phyloP scores from a whole-genome alignment of 1,140 invertebrate genomes.

The Bactericera cockerelli region DNA sequence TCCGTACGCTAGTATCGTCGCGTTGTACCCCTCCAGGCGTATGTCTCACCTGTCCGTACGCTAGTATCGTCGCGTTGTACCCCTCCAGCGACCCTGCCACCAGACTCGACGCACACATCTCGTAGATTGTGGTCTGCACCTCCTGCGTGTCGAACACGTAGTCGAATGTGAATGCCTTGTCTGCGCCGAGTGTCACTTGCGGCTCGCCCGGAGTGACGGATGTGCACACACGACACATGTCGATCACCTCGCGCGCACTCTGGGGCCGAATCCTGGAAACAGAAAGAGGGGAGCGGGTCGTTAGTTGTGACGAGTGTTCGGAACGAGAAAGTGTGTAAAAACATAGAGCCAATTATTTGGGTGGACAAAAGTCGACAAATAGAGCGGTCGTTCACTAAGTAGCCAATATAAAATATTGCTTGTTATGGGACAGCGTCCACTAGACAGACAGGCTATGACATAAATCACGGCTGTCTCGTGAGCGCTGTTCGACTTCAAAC shows the following conservation, averaged over 20 bases:
- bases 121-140: constrained; percentile 70
- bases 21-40: too few species aligned
- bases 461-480: too few species aligned
- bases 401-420: too few species aligned
- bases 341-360: too few species aligned
- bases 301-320: too few species aligned
- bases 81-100: constrained; percentile 79
- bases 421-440: too few species aligned
- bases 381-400: too few species aligned
- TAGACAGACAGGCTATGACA: too few species aligned
- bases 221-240: constrained; percentile 88
- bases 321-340: too few species aligned
- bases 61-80: constrained; percentile 88
- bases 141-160: constrained; percentile 73
- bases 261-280: constrained; percentile 82
- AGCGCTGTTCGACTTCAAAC: too few species aligned
- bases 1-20: too few species aligned
- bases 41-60: constrained; percentile 80
- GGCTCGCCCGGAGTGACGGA: constrained; percentile 71
- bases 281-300: constrained; percentile 16
- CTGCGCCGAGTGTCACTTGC: constrained; percentile 81
- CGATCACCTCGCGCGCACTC: constrained; percentile 78
- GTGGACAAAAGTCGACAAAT: too few species aligned
- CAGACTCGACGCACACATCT: constrained; percentile 66
- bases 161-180: constrained; percentile 95